Base-by-base conservation (phyloP, 2,888 invertebrate species). In the Diaphora mendica region DNA sequence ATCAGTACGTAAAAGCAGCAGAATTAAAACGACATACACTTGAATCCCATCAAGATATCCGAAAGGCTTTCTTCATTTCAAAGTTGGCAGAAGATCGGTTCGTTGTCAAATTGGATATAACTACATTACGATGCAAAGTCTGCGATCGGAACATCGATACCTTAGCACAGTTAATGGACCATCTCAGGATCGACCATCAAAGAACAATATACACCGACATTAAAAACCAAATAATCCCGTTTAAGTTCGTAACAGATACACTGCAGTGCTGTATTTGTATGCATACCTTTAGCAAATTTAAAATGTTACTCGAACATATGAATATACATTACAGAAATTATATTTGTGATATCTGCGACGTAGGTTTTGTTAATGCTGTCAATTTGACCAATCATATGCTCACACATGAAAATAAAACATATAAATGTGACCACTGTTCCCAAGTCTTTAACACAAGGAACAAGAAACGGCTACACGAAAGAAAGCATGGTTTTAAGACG, bases 261-360 rank as follows among this genome's bases (percentile, higher is more conserved):
- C 64, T 82, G 0, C 76, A 79, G 23, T 90, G 90, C 66, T 86
- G 78, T 2, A 64, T 87, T 2, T 89, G 89, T 72, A 44, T 44
- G 0, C 82, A 79, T 7, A 79, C 78, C 17, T 89, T 83, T 59
- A 86, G 82, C n/a, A 88, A 88, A 65, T 90, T 90, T 77, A 88
- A 89, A 79, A 78, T 87, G 0, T 67, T 91, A 7, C 69, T 87
- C 0, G 87, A 88, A 48, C 91, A 91, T 42, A 92, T 92, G 92
- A 90, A 89, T 51, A 77, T 77, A 0, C 93, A 93, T 78, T 92
- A 83, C 62, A 86, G 87, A 48, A 92, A 96, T 87, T 94, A 94
- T 75, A 91, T 94, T 42, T 96, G 96, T 77, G 93, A 94, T 33
- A 87, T 93, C 3, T 96, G 96, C 76, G 91, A 91, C 3, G 92